These are phyloP conservation scores for Linnaemya tessellans DNA, from an alignment of 2,888 invertebrate species.

Conservation along the genomic window DNA sequence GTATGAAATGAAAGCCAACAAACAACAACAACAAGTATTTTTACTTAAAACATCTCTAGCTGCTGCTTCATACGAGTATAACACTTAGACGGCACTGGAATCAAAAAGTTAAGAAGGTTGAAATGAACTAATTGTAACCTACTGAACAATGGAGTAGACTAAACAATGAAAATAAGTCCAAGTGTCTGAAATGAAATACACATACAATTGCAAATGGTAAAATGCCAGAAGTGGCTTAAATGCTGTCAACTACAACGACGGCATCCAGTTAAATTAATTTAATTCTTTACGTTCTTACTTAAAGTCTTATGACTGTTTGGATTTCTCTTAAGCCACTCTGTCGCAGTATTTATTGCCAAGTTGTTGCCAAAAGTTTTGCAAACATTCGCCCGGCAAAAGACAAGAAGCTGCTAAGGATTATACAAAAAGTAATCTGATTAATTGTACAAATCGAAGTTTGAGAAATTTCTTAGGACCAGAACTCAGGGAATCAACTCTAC, in stretches of 20 bases:
- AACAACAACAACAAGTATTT: background rate
- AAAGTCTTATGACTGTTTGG: background rate
- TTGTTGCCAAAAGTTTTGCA: background rate
- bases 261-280: background rate
- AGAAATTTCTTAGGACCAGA: no score
- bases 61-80: background rate
- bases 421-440: background rate
- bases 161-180: background rate
- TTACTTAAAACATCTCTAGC: background rate
- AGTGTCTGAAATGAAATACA: background rate
- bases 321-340: background rate
- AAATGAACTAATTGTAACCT: conserved; percentile 47
- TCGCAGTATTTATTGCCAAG: background rate
- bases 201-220: background rate
- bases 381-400: background rate
- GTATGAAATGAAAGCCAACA: background rate
- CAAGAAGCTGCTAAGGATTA: background rate
- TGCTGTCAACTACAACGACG: background rate
- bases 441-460: no score
- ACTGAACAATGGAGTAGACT: conserved; percentile 13
- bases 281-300: background rate
- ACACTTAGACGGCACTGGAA: conserved; percentile 2
- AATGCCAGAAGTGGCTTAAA: background rate
- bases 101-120: conserved; percentile 42
- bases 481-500: no score